Conservation (phyloP, 2,113 vertebrate species). For the Morone chrysops region DNA sequence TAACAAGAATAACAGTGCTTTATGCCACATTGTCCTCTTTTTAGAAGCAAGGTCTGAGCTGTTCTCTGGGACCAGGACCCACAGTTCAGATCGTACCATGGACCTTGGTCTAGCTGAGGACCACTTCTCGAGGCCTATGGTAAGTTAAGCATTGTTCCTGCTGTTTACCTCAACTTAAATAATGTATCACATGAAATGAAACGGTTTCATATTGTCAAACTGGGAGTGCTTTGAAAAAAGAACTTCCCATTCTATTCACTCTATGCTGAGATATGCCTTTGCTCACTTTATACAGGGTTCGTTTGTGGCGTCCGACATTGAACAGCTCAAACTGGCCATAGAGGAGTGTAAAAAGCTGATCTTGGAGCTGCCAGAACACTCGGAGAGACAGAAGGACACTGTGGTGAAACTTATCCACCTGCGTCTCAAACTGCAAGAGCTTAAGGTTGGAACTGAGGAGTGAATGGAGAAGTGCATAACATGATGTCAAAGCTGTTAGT, state of each 20-base stretch:
- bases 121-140: slow-evolving; percentile 94
- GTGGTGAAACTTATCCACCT: slow-evolving; percentile 98
- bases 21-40: slow-evolving; percentile 24
- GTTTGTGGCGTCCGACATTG: slow-evolving; percentile 90
- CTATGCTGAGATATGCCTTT: slow-evolving; percentile 2
- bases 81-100: slow-evolving; percentile 86
- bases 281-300: slow-evolving; percentile 84
- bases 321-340: slow-evolving; percentile 92
- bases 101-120: slow-evolving; percentile 94
- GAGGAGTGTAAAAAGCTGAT: slow-evolving; percentile 94
- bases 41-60: slow-evolving; percentile 84
- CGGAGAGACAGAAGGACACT: slow-evolving; percentile 93
- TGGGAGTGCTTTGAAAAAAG: neutral
- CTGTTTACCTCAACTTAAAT: neutral
- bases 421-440: slow-evolving; percentile 96
- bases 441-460: slow-evolving; percentile 86
- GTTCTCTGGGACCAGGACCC: slow-evolving; percentile 78
- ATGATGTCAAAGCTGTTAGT: neutral
- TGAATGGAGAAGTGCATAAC: neutral
- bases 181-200: neutral
- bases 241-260: neutral
- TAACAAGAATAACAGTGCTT: slow-evolving; percentile 19
- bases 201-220: neutral
- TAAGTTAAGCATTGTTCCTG: slow-evolving; percentile 66
- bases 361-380: slow-evolving; percentile 94